Evolutionary conservation across 2,113 vertebrate genomes (phyloP).

Genomic region (Phylloscopus whistleri): DNA sequence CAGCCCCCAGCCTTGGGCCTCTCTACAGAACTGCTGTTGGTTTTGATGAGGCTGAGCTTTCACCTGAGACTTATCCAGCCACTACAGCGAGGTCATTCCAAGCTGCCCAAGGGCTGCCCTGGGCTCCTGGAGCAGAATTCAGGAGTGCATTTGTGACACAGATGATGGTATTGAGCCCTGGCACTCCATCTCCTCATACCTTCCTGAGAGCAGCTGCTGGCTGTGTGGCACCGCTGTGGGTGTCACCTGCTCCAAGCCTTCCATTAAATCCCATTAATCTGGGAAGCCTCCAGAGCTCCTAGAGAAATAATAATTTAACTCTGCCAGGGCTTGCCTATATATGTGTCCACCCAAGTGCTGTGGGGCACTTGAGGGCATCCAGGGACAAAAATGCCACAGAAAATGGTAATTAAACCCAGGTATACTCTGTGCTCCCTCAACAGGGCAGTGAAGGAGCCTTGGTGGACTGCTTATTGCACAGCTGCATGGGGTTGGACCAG

Average conservation of each 20-base stretch:
- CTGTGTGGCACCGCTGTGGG: neutral
- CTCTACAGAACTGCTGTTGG: neutral
- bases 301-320: neutral
- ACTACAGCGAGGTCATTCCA: fast-evolving
- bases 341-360: neutral
- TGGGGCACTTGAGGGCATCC: neutral
- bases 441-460: neutral
- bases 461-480: neutral
- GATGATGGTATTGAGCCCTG: neutral
- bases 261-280: neutral
- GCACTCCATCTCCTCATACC: fast-evolving
- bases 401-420: neutral
- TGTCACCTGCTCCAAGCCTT: neutral
- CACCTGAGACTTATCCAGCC: neutral
- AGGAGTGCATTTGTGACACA: neutral
- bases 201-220: neutral
- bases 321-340: neutral
- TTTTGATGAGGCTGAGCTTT: neutral
- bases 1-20: neutral
- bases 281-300: neutral
- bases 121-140: neutral
- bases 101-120: neutral
- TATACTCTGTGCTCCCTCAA: neutral
- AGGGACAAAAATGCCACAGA: neutral
- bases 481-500: neutral